Base-by-base conservation (phyloP, 1,140 invertebrate species). In the Cardiocondyla obscurior region DNA sequence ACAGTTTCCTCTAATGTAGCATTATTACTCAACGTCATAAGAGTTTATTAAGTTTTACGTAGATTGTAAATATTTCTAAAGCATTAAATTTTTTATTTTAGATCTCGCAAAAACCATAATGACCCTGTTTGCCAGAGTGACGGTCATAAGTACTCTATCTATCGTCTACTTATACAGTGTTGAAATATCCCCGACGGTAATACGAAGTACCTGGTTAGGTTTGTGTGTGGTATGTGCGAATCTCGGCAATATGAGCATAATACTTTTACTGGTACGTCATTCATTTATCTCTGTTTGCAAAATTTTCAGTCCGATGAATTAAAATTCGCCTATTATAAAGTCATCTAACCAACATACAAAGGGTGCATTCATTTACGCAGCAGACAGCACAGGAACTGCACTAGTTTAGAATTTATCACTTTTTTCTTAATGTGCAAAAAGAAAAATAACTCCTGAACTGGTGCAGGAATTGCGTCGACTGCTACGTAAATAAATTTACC, bases 131-230 rank as follows among this genome's bases (percentile, higher is more conserved):
- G 91, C 90, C 12, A 92, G 87, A 90, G 46, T 91, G 62, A 82
- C 85, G 25, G 82, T 91, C 7, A 87, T 89, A 8, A 89, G 89
- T 49, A 84, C 85, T 4, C 87, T 93, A 69, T 91, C 82, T 10
- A 85, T 90, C 36, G 86, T 90, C 5, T 91, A 92, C 67, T 70
- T 94, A 2, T 91, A 92, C 36, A 91, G 91, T 0, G 76, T 90
- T 44, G 94, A 94, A 79, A 84, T 93, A 69, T 94, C 93, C 73
- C 94, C 94, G 46, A 94, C 94, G 8, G 89, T 93, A 49, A 70
- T 91, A 28, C 89, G 94, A 51, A 92, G 88, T 30, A 90, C 90
- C 5, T 92, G 88, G 46, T 86, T 93, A 58, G 93, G 93, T 33
- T 83, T 92, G 10, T 94, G 93, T 70, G 85, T 87, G 0, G 84